phyloP scores from a whole-genome alignment of 2,888 invertebrate species.

The Pyrochroa serraticornis region DNA sequence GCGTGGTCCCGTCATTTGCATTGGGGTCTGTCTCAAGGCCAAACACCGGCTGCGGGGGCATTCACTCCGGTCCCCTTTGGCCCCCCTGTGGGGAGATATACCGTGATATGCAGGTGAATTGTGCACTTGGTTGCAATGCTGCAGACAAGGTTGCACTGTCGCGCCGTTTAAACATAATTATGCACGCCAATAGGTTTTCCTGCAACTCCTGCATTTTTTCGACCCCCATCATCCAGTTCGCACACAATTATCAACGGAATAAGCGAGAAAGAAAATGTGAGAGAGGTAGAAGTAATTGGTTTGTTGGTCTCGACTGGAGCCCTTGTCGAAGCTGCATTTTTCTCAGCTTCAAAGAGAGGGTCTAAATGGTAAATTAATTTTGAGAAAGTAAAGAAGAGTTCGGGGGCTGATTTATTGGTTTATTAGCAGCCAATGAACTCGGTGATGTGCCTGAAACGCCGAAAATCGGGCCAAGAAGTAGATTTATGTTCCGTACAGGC shows the following conservation, averaged over 20 bases:
- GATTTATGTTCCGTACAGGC: slow-evolving; percentile 47
- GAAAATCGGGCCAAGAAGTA: slow-evolving; percentile 39
- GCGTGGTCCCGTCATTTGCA: slow-evolving; percentile 46
- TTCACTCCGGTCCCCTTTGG: slow-evolving; percentile 30
- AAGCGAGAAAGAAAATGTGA: no score
- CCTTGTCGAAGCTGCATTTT: no score
- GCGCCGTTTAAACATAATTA: slow-evolving; percentile 3
- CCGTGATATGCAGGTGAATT: slow-evolving; percentile 38
- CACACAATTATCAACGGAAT: no score
- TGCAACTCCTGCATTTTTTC: not conserved
- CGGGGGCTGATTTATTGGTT: slow-evolving; percentile 43
- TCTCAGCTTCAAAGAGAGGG: not conserved
- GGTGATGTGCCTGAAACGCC: slow-evolving; percentile 37
- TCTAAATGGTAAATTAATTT: slow-evolving; percentile 8
- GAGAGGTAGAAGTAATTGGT: no score
- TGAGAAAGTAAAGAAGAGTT: slow-evolving; percentile 13
- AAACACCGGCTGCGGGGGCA: slow-evolving; percentile 35
- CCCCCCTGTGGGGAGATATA: slow-evolving; percentile 31
- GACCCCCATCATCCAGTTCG: no score
- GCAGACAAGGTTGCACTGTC: slow-evolving; percentile 18
- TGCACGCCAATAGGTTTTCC: slow-evolving; percentile 2
- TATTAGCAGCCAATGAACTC: slow-evolving; percentile 46
- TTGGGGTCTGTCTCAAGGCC: slow-evolving; percentile 48
- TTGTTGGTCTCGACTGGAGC: not conserved
- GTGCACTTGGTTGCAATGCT: slow-evolving; percentile 21